Conservation (phyloP, 2,797 vertebrate species). For the Acestrorhynchus altus region DNA sequence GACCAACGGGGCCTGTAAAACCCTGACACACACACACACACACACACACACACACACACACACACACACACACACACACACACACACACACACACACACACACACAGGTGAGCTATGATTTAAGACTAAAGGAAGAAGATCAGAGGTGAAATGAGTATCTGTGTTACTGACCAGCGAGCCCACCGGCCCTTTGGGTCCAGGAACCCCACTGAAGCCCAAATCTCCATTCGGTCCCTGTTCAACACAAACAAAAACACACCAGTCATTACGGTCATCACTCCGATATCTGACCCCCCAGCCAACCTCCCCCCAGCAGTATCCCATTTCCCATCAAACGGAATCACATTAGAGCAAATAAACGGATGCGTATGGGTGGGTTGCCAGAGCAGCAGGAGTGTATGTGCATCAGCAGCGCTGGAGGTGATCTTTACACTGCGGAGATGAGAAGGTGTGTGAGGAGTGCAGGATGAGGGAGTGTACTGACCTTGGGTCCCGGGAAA, state of each 20-base stretch:
- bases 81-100: constrained; percentile 8
- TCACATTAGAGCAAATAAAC: too few species aligned
- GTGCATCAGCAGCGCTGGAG: background rate
- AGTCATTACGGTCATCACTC: too few species aligned
- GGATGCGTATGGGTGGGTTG: too few species aligned
- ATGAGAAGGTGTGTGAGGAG: background rate
- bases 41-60: constrained; percentile 4
- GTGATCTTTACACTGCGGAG: too few species aligned
- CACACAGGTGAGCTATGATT: background rate
- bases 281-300: too few species aligned
- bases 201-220: constrained; percentile 83
- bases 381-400: background rate
- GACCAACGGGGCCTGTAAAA: constrained; percentile 87
- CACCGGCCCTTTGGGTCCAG: constrained; percentile 89
- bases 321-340: too few species aligned
- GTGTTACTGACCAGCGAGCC: constrained; percentile 86
- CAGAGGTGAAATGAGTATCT: background rate
- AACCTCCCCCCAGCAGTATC: too few species aligned
- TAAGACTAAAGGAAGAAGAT: background rate
- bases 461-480: constrained; percentile 50
- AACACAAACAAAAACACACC: constrained; percentile 17
- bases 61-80: constrained; percentile 65
- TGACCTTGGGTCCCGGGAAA: constrained; percentile 92
- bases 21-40: constrained; percentile 80
- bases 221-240: constrained; percentile 89